Base-by-base conservation (phyloP, 2,888 invertebrate species). In the Sympetrum striolatum region DNA sequence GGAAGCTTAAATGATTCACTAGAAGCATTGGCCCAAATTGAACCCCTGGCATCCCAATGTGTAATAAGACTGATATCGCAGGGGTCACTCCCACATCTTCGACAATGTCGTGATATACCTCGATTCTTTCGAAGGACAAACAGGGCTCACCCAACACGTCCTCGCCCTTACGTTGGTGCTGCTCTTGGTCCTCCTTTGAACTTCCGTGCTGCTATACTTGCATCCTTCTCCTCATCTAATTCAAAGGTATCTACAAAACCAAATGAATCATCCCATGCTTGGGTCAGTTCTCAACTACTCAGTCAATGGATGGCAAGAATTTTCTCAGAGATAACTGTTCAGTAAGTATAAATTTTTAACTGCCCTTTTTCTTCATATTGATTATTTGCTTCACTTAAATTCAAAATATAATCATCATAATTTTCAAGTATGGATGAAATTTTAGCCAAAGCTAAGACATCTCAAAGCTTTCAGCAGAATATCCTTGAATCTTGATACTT, bases 51-150 rank as follows among this genome's bases (percentile, higher is more conserved):
- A 35, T 94, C 94, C 6, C 93, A 94, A 73, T 93, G 93, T 91
- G 93, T 95, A 12, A 93, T 94, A 4, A 92, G 93, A 22, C 94
- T 94, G 92, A 92, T 95, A 8, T 92, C 94, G 90, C 92, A 92
- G 15, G 94, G 94, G 91, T 94, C 96, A 92, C 94, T 95, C 90
- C 93, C 94, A 39, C 96, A 96, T 92, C 94, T 98, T 92, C 96
- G 96, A 91, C 97, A 97, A 95, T 98, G 99, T 6, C 97, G 96
- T 92, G 98, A 99, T 93, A 98, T 99, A 94, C 99, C 99, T 2
- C 95, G 99, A 91, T 94, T 99, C 91, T 99, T 98, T 93, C 95
- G 98, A 90, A 96, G 98, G 93, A 99, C 99, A 0, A 99, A 99
- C 93, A 95, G 98, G 91, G 98, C 97, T 92, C 95, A 97, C 44